phyloP scores from a whole-genome alignment of 2,888 invertebrate species.

The Cephus pulcher region DNA sequence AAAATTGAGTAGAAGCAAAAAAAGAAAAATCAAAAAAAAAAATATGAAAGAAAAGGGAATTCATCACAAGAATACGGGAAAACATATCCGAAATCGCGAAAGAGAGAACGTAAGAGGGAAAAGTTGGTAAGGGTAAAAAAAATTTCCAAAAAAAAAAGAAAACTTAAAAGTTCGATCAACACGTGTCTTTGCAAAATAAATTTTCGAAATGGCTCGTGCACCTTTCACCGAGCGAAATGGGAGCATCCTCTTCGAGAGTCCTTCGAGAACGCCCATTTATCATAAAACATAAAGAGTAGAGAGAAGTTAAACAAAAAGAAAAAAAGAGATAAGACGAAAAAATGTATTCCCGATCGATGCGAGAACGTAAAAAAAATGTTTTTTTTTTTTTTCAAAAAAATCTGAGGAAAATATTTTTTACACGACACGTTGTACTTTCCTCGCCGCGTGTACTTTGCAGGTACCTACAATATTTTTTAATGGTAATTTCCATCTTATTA shows the following conservation, averaged over 20 bases:
- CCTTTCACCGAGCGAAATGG: not conserved
- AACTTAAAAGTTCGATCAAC: no score
- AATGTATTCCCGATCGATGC: not conserved
- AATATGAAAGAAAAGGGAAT: not conserved
- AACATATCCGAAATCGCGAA: not conserved
- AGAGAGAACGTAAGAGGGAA: not conserved
- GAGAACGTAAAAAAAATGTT: no score
- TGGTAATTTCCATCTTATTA: constrained; percentile 18
- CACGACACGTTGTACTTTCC: constrained; percentile 10
- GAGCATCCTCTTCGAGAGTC: constrained; percentile 5
- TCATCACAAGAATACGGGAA: not conserved
- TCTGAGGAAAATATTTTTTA: not conserved
- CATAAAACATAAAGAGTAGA: not conserved
- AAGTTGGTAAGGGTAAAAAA: no score
- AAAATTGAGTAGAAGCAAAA: no score
- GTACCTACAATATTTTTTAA: constrained; percentile 24
- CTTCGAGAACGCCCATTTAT: not conserved
- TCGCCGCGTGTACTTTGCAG: not conserved
- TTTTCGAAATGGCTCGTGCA: no score
- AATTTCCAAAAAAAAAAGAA: no score
- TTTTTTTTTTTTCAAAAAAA: not conserved
- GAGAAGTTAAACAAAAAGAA: not conserved
- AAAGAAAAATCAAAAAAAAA: no score
- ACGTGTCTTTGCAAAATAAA: no score
- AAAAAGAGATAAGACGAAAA: not conserved